phyloP scores from a whole-genome alignment of 1,140 invertebrate species.

The Sarcophaga bullata region DNA sequence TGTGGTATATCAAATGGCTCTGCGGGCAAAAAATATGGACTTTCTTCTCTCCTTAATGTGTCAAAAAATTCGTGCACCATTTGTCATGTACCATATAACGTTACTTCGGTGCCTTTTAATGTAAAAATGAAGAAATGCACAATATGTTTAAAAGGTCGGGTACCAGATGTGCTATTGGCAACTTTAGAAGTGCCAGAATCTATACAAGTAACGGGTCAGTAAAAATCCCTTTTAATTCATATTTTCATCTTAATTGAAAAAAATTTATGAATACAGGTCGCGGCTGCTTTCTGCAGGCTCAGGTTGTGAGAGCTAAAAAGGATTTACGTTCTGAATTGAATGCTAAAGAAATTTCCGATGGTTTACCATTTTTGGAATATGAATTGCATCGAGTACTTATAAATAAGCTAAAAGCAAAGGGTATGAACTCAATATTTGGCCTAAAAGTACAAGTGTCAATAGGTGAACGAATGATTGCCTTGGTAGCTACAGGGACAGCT shows the following conservation, averaged over 20 bases:
- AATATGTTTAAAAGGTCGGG: conserved; percentile 80
- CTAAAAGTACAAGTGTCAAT: conserved; percentile 86
- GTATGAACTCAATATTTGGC: conserved; percentile 93
- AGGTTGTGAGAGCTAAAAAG: conserved; percentile 81
- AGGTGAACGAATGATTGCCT: conserved; percentile 87
- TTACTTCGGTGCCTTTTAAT: conserved; percentile 75
- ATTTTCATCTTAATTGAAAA: not conserved
- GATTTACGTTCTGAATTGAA: conserved; percentile 86
- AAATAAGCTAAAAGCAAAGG: conserved; percentile 91
- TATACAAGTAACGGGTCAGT: conserved; percentile 74
- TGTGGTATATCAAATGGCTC: conserved; percentile 42
- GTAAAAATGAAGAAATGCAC: conserved; percentile 72
- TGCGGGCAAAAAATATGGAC: conserved; percentile 51
- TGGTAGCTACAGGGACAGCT: conserved; percentile 89
- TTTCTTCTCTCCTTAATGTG: conserved; percentile 49
- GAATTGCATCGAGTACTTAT: conserved; percentile 91
- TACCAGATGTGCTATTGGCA: conserved; percentile 90
- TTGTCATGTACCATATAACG: conserved; percentile 85
- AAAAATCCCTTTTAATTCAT: not conserved
- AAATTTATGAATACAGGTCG: conserved; percentile 52
- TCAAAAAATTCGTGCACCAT: conserved; percentile 66
- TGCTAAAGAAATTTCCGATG: conserved; percentile 93
- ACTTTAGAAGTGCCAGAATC: conserved; percentile 86
- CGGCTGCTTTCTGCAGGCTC: conserved; percentile 81
- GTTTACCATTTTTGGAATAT: conserved; percentile 94